Evolutionary conservation across 2,888 invertebrate genomes (phyloP).

Genomic region (Lasioglossum oenotherae): DNA sequence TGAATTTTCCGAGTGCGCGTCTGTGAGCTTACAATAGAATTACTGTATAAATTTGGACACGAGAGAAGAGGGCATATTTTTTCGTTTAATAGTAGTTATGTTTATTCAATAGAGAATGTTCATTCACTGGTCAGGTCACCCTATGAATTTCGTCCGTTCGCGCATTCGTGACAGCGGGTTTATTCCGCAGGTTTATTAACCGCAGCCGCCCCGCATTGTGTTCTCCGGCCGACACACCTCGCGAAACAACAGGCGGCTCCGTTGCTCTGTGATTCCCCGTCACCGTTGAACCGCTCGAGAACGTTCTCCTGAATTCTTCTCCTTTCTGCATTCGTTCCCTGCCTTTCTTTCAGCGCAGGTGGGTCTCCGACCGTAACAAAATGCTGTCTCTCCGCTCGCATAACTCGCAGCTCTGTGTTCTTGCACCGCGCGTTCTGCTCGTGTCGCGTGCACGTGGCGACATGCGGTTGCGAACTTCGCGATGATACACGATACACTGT

Average conservation of each 20-base stretch:
- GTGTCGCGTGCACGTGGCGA: constrained; percentile 27
- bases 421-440: constrained; percentile 30
- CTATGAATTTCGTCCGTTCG: background rate
- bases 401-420: constrained; percentile 35
- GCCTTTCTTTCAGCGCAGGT: constrained; percentile 38
- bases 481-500: background rate
- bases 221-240: background rate
- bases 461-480: constrained; percentile 6
- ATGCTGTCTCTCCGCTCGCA: constrained; percentile 30
- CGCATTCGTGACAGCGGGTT: constrained; percentile 2
- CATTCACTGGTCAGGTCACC: background rate
- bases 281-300: background rate
- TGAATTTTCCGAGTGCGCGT: background rate
- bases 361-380: constrained; percentile 29
- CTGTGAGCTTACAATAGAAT: background rate
- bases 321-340: background rate
- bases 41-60: background rate
- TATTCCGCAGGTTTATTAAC: constrained; percentile 29
- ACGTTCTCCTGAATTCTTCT: constrained; percentile 15
- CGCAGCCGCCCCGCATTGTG: background rate
- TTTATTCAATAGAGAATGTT: background rate
- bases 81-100: background rate
- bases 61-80: background rate
- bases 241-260: constrained; percentile 3
- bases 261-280: background rate